phyloP scores from a whole-genome alignment of 2,888 invertebrate species.

The Drosophila fungiperda region DNA sequence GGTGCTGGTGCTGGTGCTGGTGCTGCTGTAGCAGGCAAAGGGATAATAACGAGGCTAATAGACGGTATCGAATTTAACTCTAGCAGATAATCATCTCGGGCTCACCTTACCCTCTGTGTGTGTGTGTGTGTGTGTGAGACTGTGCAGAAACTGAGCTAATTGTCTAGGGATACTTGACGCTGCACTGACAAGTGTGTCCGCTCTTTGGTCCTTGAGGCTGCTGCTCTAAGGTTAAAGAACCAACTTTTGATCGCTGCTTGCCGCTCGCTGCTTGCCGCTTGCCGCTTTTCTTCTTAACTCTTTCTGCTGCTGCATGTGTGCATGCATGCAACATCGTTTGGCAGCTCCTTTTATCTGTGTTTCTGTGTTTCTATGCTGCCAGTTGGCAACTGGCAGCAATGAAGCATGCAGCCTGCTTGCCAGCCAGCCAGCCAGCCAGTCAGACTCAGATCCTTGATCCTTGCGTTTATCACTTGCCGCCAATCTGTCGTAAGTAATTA shows the following conservation, averaged over 20 bases:
- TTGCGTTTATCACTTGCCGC: constrained; percentile 22
- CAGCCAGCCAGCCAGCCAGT: background rate
- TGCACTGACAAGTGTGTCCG: constrained; percentile 44
- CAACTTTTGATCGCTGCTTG: constrained; percentile 9
- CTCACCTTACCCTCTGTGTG: constrained; percentile 10
- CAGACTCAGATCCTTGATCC: constrained; percentile 48
- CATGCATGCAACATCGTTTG: constrained; percentile 22
- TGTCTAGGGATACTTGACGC: constrained; percentile 78
- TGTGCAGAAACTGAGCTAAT: constrained; percentile 62
- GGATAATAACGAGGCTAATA: constrained; percentile 83
- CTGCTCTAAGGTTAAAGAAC: constrained; percentile 48
- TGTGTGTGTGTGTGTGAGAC: constrained; percentile 8
- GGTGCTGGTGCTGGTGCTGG: background rate
- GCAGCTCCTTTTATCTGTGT: constrained; percentile 33
- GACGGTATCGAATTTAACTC: constrained; percentile 84
- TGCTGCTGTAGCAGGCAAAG: constrained; percentile 38
- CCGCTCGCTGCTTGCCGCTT: background rate
- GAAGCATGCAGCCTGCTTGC: constrained; percentile 44
- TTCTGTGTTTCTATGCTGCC: constrained; percentile 27
- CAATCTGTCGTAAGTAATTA: constrained; percentile 71
- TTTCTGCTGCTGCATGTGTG: constrained; percentile 19
- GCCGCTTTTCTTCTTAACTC: constrained; percentile 26
- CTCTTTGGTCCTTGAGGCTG: constrained; percentile 33
- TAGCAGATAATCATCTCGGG: constrained; percentile 82
- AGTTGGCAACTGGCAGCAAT: constrained; percentile 54